Evolutionary conservation across 2,888 invertebrate genomes (phyloP).

Genomic region (Oligia latruncula): DNA sequence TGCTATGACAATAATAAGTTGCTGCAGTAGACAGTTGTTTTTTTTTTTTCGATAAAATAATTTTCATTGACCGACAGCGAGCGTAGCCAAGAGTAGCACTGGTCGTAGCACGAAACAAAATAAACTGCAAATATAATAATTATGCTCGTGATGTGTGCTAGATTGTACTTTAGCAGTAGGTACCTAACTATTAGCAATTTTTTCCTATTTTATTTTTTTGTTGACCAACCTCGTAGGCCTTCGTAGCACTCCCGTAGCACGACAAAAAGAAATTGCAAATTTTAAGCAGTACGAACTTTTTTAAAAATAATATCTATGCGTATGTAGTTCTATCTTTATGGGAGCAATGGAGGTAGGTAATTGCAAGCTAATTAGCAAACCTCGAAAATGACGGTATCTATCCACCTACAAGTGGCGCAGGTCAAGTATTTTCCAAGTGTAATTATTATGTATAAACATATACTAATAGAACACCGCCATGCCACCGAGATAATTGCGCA

Average conservation of each 20-base stretch:
- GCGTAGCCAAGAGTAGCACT: not conserved
- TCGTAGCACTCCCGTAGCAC: not conserved
- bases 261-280: not conserved
- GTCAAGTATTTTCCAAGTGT: constrained; percentile 11
- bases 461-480: not conserved
- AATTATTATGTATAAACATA: not conserved
- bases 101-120: not conserved
- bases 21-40: no score
- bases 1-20: not conserved
- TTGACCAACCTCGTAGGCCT: not conserved
- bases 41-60: not conserved
- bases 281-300: not conserved
- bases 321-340: not conserved
- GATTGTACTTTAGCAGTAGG: not conserved
- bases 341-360: not conserved
- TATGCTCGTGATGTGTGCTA: no score
- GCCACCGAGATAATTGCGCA: no score
- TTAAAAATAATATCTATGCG: not conserved
- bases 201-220: no score
- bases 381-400: not conserved
- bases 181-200: not conserved
- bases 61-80: not conserved
- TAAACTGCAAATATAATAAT: no score
- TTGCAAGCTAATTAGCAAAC: not conserved
- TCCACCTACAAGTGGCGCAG: not conserved